These are phyloP conservation scores for Podarcis muralis DNA, from an alignment of 2,113 vertebrate species.

Conservation along the genomic window DNA sequence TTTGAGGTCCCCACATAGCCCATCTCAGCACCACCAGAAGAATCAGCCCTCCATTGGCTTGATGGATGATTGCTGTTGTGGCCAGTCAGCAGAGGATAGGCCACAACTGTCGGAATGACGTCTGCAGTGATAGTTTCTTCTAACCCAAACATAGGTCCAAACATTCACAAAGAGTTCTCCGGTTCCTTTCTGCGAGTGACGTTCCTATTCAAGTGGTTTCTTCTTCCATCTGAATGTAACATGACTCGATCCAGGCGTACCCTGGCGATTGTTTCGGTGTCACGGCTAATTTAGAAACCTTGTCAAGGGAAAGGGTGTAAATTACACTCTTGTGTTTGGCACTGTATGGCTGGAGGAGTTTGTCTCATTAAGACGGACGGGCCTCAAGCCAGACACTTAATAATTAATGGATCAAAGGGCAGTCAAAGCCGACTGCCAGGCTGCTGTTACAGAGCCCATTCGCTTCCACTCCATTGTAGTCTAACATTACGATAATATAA, in stretches of 20 bases:
- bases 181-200: not conserved
- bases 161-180: not conserved
- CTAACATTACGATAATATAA: not conserved
- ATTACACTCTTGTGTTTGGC: slow-evolving; percentile 1
- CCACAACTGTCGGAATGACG: too few species aligned
- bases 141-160: not conserved
- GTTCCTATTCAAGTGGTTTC: not conserved
- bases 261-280: not conserved
- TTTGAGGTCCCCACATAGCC: not conserved
- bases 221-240: not conserved
- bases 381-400: slow-evolving; percentile 25
- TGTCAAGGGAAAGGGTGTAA: slow-evolving; percentile 9
- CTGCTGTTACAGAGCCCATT: slow-evolving; percentile 25
- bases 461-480: not conserved
- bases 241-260: not conserved
- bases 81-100: not conserved
- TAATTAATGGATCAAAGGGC: slow-evolving; percentile 2
- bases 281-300: not conserved
- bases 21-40: not conserved
- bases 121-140: too few species aligned
- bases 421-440: slow-evolving; percentile 15
- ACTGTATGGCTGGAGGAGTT: not conserved
- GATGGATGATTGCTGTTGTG: not conserved
- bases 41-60: not conserved
- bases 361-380: slow-evolving; percentile 4